Conservation (phyloP, 1,140 invertebrate species). For the Diorhabda carinulata region DNA sequence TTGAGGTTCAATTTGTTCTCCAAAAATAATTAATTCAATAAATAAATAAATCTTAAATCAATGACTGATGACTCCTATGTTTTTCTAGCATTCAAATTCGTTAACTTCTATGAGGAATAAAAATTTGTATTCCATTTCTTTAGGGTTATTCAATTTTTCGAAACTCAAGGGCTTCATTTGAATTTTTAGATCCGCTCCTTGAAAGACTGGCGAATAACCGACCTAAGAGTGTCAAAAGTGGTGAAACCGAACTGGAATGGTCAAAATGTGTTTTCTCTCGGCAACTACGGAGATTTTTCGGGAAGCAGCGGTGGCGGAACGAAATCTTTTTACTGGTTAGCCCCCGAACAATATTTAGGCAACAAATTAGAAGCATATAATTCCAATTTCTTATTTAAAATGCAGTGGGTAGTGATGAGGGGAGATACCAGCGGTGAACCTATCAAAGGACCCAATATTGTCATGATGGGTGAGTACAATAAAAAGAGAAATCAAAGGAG, state of each 20-base stretch:
- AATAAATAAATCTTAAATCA: no score
- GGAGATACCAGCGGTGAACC: slow-evolving; percentile 85
- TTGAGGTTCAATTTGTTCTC: no score
- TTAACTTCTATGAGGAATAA: background rate
- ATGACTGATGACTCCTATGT: no score
- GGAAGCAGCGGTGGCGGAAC: slow-evolving; percentile 55
- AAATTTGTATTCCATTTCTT: background rate
- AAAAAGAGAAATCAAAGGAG: no score
- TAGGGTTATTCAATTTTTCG: background rate
- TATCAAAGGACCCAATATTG: slow-evolving; percentile 78
- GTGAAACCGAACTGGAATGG: slow-evolving; percentile 54
- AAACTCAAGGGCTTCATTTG: background rate
- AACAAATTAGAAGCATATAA: slow-evolving; percentile 82
- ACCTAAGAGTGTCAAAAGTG: slow-evolving; percentile 54
- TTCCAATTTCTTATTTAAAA: slow-evolving; percentile 68
- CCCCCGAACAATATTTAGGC: slow-evolving; percentile 69
- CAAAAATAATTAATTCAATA: no score
- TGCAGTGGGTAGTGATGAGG: slow-evolving; percentile 81
- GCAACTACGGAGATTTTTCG: slow-evolving; percentile 49
- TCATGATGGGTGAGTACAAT: slow-evolving; percentile 54
- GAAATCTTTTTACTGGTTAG: slow-evolving; percentile 85
- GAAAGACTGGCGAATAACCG: slow-evolving; percentile 62
- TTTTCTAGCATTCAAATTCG: no score
- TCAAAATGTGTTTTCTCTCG: slow-evolving; percentile 56
- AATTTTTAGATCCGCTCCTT: slow-evolving; percentile 41